Base-by-base conservation (phyloP, 2,888 invertebrate species). In the Dynastes hyllus region DNA sequence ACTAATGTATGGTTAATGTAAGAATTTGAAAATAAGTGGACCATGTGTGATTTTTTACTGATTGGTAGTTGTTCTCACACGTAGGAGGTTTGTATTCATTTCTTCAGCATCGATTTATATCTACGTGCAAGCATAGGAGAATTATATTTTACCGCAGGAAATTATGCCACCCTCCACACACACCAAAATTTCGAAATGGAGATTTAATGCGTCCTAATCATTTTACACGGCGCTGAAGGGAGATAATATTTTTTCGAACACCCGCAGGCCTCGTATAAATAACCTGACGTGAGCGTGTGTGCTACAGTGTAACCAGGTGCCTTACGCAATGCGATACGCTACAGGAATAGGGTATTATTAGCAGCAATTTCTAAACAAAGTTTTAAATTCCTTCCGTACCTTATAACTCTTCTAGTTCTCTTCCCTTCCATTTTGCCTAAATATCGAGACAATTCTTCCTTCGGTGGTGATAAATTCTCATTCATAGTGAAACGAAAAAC, bases 391-490 rank as follows among this genome's bases (percentile, higher is more conserved):
- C 40, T 71, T 32, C 73, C 40, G 13, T 22, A 58, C 58, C 37
- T 55, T 40, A 58, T 58, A 73, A 58, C 71, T 11, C 73, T 58
- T 58, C 40, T 40, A 40, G 32, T 70, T 29, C 70, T 32, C 53
- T 53, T 51, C 73, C 29, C 58, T 63, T 27, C 55, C 65, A 40
- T 16, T 51, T 51, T 58, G 22, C 70, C 77, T 51, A 76, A 76
- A 70, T 79, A 75, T 66, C 75, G 67, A 79, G 70, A 69, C 80
- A 79, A 79, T 80, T 78, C 79, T 79, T 79, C 80, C 80, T 80
- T 80, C 77, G 79, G 77, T 76, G 75, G 66, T 66, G 75, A 81
- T 83, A 83, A 83, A 83, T 83, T 83, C 81, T 81, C 83, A 83
- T 83, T 83, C 80, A 58, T 65, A 61, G 61, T 65, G 80, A 77